Evolutionary conservation across 2,797 vertebrate genomes (phyloP), one percentile per base, ranked within the genome.

Genomic region (Rhadinocentrus ornatus): DNA sequence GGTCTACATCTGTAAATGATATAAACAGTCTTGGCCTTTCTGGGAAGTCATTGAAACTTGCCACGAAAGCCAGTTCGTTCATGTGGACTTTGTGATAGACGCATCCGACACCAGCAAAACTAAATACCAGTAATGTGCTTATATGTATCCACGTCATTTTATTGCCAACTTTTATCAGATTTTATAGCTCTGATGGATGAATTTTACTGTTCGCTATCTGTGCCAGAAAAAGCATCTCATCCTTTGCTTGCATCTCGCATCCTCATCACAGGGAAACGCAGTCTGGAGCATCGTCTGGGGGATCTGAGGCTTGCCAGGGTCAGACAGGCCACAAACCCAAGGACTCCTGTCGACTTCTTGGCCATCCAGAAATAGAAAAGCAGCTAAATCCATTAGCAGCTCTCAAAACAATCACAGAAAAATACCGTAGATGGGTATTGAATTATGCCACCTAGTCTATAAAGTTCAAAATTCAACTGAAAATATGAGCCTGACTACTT

Each of bases 281-380:
- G 75, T 65, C 71, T 95, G 29, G 88, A 91, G 83, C 76, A 56
- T 4, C 54, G 46, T 64, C 81, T 95, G 27, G 85, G 82, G 3
- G 87, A 82, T 32, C 70, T 95, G 75, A 87, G 90, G 68, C 73
- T 94, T 80, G 90, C 92, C 24, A 82, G 90, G 8, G 91, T 94
- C 24, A 83, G 78, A 31, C 92, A 93, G 68, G 92, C 92, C 1
- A 41, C 88, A 0, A 89, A 80, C 31, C 92, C 89, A 53, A 85
- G 85, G 69, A 86, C 69, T 22, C 93, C 93, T 6, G 29, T 56
- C 0, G 93, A 94, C 67, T 93, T 95, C 70, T 83, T 84, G 67
- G 64, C 73, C 65, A 93, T 94, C 31, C 72, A 50, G 44, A 79
- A 35, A 4, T 94, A 87, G 83, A 66, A 26, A 4, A 8, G 6